Conservation (phyloP, 2,888 invertebrate genomes). For the Drosophila rellima region DNA sequence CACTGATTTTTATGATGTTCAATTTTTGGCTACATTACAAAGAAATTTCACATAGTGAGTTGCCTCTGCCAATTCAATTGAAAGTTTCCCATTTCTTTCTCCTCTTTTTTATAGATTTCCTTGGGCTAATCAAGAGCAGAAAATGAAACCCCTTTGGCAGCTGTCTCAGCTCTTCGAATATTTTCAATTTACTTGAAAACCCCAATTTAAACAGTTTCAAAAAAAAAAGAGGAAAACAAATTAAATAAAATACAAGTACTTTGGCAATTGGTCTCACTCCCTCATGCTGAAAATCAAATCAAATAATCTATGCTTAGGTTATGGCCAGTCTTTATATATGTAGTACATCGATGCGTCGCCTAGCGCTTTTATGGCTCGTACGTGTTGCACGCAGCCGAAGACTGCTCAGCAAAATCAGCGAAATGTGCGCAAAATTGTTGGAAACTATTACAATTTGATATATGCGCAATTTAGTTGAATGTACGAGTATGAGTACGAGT, state of each 20-base stretch:
- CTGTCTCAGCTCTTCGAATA: constrained; percentile 44
- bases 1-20: constrained; percentile 59
- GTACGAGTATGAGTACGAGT: constrained; percentile 43
- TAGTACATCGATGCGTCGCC: constrained; percentile 43
- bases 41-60: constrained; percentile 30
- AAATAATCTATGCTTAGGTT: constrained; percentile 59
- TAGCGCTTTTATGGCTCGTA: constrained; percentile 62
- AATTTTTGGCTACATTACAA: constrained; percentile 47
- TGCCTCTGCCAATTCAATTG: constrained; percentile 54
- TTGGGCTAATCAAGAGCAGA: constrained; percentile 51
- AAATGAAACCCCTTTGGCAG: constrained; percentile 52
- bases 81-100: constrained; percentile 40
- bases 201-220: constrained; percentile 42
- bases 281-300: constrained; percentile 43
- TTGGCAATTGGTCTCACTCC: constrained; percentile 39
- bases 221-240: constrained; percentile 31
- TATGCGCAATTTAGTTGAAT: constrained; percentile 75
- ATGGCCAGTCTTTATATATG: constrained; percentile 30
- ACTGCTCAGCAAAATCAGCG: constrained; percentile 57
- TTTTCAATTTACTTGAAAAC: constrained; percentile 58
- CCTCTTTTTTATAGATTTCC: constrained; percentile 18
- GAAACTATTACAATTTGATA: constrained; percentile 76
- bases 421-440: constrained; percentile 72
- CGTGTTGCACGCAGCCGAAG: constrained; percentile 65
- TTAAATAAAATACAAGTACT: constrained; percentile 55